Evolutionary conservation across 2,797 vertebrate genomes (phyloP), one percentile per base, ranked within the genome.

Genomic region (Anisognathus igniventris): DNA sequence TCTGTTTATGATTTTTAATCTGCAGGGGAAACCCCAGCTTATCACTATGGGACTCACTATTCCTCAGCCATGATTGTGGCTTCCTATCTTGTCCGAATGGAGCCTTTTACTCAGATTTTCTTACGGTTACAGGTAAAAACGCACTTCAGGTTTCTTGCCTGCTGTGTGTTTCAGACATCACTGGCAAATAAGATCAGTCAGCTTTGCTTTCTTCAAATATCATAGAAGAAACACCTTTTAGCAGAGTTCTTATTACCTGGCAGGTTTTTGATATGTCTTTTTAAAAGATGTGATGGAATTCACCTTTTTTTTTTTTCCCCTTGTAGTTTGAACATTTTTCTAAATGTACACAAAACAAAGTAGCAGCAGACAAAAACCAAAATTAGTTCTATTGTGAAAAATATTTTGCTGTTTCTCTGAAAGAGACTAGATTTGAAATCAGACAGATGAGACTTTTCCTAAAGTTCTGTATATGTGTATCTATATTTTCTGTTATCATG

Each of bases 11-110:
- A 12, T 51, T 62, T 93, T 82, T 85, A 14, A 89, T 54, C 54
- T 60, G 37, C 93, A 99, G 99, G 99, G 61, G 99, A 99, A 96
- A 99, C 99, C 19, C 99, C 99, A 19, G 99, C 99, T 1, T 99
- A 99, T 92, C 99, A 99, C 97, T 99, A 99, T 22, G 99, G 99
- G 60, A 99, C 99, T 12, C 99, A 99, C 97, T 99, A 99, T 94
- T 99, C 99, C 4, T 99, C 99, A 0, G 99, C 99, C 89, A 99
- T 99, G 99, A 99, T 99, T 5, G 99, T 99, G n/a, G 99, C 99
- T 39, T 99, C 99, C 1, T 99, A 99, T 39, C 98, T 99, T 40
- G 98, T 99, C 68, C 98, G 99, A 50, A 99, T 99, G 99, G 99
- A 99, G 93, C 99, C 99, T 28, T 99, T 99, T 96, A 99, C 99